Percentiles rank a stretch among this genome's conserved stretches.
phyloP scores from a whole-genome alignment of 2,797 vertebrate species.

The Sylvilagus floridanus region DNA sequence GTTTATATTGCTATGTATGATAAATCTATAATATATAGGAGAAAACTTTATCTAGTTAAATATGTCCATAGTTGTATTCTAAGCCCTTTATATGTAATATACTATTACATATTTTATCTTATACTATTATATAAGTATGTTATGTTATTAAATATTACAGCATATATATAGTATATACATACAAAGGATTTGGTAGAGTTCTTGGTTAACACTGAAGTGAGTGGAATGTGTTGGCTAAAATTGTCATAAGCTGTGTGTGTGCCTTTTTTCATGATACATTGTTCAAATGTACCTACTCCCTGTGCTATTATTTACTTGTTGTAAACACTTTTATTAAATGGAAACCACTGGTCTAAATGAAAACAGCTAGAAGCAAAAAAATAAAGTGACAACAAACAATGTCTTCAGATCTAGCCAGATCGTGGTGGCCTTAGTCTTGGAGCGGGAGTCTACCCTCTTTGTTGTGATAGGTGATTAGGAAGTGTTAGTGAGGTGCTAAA shows the following conservation, averaged over 20 bases:
- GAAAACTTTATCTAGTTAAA: too few relatives aligned
- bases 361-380: not conserved
- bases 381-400: not conserved
- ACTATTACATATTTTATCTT: not conserved
- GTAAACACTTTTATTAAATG: not conserved
- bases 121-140: too few relatives aligned
- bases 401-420: not conserved
- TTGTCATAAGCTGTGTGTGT: not conserved
- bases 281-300: not conserved
- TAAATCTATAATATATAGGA: not conserved
- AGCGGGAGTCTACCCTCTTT: not conserved
- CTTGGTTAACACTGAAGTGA: not conserved
- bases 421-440: not conserved
- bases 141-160: too few relatives aligned
- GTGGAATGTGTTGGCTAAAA: not conserved
- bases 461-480: not conserved
- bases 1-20: not conserved
- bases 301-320: conserved; percentile 4
- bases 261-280: not conserved
- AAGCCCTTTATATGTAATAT: too few relatives aligned
- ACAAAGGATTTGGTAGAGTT: not conserved
- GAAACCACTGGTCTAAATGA: not conserved
- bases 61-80: not conserved
- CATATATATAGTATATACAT: too few relatives aligned
- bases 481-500: not conserved